Percentiles rank a stretch among this genome's conserved stretches.
These are phyloP conservation scores for Megalonaias nervosa DNA, from an alignment of 1,140 invertebrate species.

Conservation along the genomic window DNA sequence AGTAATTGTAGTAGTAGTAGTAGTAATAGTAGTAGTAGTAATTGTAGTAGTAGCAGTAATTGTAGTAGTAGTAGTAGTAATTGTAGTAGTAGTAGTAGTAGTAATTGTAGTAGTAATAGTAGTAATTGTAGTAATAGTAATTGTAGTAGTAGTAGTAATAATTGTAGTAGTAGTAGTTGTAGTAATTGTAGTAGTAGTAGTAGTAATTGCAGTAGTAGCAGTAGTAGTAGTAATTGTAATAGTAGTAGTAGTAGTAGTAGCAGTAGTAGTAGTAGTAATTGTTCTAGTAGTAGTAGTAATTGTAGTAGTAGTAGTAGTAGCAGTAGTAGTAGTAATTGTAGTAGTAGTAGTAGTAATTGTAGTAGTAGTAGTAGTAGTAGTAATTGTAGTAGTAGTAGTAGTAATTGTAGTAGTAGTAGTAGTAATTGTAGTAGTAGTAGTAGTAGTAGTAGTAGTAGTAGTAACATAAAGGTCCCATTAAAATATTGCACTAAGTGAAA, in stretches of 20 bases:
- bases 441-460: background rate
- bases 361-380: background rate
- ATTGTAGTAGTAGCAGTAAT: no score
- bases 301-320: background rate
- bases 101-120: background rate
- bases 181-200: slow-evolving; percentile 1
- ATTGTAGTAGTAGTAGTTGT: no score
- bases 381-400: background rate
- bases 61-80: background rate
- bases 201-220: background rate
- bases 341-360: background rate
- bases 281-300: slow-evolving; percentile 4
- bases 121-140: no score
- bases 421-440: background rate
- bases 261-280: background rate
- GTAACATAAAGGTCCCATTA: background rate
- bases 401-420: background rate
- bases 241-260: background rate
- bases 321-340: slow-evolving; percentile 1
- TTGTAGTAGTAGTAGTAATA: background rate
- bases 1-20: background rate
- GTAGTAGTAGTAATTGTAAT: background rate
- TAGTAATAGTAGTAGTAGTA: background rate
- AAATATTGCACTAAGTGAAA: no score
- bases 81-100: background rate